A percentile compares a stretch with the other conserved stretches of the same genome.
Conservation (phyloP, 2,113 vertebrate species). For the Callospermophilus lateralis region DNA sequence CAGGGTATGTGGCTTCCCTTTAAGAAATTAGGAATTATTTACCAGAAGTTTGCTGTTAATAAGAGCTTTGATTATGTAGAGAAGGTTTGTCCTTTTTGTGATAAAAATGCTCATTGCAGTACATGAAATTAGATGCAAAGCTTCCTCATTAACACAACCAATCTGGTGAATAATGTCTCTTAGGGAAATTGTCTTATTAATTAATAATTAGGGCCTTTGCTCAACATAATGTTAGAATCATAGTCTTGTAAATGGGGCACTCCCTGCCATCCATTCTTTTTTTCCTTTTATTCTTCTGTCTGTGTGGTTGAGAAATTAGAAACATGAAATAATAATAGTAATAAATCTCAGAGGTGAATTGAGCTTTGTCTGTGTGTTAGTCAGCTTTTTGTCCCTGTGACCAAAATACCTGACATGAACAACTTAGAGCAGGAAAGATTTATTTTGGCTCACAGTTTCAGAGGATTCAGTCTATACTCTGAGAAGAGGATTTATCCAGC, state of each 20-base stretch:
- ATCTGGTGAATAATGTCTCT: constrained; percentile 86
- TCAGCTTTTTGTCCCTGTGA: no score
- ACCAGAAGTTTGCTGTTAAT: constrained; percentile 53
- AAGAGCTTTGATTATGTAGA: constrained; percentile 63
- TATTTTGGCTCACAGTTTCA: no score
- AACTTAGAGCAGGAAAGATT: no score
- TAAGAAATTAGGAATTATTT: constrained; percentile 64
- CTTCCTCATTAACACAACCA: constrained; percentile 82
- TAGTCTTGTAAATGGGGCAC: constrained; percentile 68
- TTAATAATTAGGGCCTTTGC: constrained; percentile 85
- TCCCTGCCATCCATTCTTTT: background rate
- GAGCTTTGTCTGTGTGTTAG: background rate
- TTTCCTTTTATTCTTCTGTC: background rate
- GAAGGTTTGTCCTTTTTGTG: constrained; percentile 68
- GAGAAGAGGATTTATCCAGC: no score
- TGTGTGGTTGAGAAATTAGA: background rate
- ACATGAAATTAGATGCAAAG: constrained; percentile 85
- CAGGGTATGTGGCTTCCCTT: background rate
- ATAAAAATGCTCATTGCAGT: constrained; percentile 81
- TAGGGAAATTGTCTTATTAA: constrained; percentile 86
- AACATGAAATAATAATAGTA: background rate
- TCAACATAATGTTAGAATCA: constrained; percentile 66
- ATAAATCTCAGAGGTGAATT: background rate
- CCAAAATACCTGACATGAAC: no score
- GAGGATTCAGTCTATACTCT: no score